Evolutionary conservation across 2,888 invertebrate species (phyloP), one percentile per base, ranked within the genome.

Genomic region (Agriotes lineatus): DNA sequence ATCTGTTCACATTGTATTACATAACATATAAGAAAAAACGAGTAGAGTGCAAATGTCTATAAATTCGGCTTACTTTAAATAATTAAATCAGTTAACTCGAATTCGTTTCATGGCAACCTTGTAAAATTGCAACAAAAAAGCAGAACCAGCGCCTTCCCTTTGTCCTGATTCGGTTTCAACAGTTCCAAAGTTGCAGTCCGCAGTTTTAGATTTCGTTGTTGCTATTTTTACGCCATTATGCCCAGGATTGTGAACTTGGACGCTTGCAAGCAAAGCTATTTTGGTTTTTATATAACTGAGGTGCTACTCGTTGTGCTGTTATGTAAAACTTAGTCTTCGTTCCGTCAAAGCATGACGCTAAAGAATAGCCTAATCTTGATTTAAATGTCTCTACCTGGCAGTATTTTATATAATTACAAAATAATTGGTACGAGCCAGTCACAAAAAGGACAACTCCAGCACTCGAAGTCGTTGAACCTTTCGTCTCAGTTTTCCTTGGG

Each of bases 381-480:
- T 60, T 30, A 60, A 60, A 60, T 60, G 59, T 60, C 45, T 60
- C 59, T 60, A 60, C 59, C 59, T 60, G 59, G 59, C 59, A 60
- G 59, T 60, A 48, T 45, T 45, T 25, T 45, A 45, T 33, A 25
- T 60, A 60, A 60, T 60, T 60, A 60, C 59, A 60, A 60, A 60
- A 60, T 60, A 60, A 60, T 60, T 60, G 59, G 33, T 60, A 19
- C 48, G 44, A 60, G 35, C 44, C 25, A 14, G 61, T 50, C 61
- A 52, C 61, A 52, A 61, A 61, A 61, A 61, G 22, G 52, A 33
- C 52, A 30, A 35, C 42, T 42, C 42, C 5, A 1, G 7, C 37
- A 45, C 7, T 48, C 14, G 12, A 22, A 48, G 48, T 48, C 48
- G 48, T 48, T 48, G 25, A 20, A 19, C 16, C 14, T 19, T 45